phyloP scores from a whole-genome alignment of 1,140 invertebrate genomes.

The Pristionchus pacificus region DNA sequence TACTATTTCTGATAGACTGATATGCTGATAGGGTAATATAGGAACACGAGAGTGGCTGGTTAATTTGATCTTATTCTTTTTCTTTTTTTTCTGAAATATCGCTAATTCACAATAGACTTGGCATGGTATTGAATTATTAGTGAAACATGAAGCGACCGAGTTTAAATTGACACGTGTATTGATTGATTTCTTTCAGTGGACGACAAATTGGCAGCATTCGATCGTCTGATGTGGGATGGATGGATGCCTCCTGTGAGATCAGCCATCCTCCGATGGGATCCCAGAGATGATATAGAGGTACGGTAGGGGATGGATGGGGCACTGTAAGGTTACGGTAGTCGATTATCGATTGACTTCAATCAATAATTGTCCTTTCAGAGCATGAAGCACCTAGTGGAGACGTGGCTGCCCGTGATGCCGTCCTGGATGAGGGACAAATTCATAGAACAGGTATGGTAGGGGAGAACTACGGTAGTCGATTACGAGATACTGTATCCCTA shows the following conservation, averaged over 20 bases:
- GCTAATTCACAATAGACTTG: too few relatives aligned
- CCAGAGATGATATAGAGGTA: constrained; percentile 62
- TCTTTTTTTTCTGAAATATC: too few relatives aligned
- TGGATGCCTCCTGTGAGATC: constrained; percentile 77
- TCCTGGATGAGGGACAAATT: constrained; percentile 78
- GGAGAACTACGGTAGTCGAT: too few relatives aligned
- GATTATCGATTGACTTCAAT: not conserved
- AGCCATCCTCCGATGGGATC: constrained; percentile 65
- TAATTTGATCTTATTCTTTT: too few relatives aligned
- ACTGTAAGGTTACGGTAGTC: not conserved
- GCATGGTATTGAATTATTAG: too few relatives aligned
- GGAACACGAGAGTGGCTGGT: too few relatives aligned
- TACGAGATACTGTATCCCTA: too few relatives aligned
- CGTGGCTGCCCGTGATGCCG: constrained; percentile 77
- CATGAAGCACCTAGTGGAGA: constrained; percentile 74
- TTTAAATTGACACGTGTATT: too few relatives aligned
- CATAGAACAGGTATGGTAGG: constrained; percentile 70
- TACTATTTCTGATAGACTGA: too few relatives aligned
- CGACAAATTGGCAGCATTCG: constrained; percentile 44
- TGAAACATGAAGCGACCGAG: too few relatives aligned
- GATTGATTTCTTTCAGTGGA: constrained; percentile 54
- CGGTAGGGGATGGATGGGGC: not conserved
- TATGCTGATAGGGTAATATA: too few relatives aligned
- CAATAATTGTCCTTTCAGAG: not conserved
- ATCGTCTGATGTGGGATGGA: constrained; percentile 75